Conservation (phyloP, 1,140 invertebrate genomes). For the Potamilus streckersoni region DNA sequence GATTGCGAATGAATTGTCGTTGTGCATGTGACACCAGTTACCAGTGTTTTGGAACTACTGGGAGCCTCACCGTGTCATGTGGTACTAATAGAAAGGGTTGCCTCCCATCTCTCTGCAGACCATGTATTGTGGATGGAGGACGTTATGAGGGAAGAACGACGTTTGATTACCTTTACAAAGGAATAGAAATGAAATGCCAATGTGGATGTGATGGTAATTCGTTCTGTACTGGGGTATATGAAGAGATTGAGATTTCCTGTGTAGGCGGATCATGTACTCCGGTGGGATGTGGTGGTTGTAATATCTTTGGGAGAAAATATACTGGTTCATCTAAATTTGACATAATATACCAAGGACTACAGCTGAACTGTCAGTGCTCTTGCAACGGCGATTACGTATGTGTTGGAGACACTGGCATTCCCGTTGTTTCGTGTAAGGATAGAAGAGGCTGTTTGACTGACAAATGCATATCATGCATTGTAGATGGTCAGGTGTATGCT, state of each 20-base stretch:
- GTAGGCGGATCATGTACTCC: constrained; percentile 16
- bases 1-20: constrained; percentile 7
- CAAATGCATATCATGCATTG: background rate
- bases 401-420: background rate
- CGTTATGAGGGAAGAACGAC: constrained; percentile 1
- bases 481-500: constrained; percentile 7
- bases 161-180: constrained; percentile 12
- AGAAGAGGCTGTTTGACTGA: constrained; percentile 12
- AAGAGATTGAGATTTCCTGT: constrained; percentile 22
- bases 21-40: constrained; percentile 27
- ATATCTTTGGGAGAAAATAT: constrained; percentile 11
- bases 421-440: constrained; percentile 10
- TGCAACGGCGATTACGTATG: constrained; percentile 21
- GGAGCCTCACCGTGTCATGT: constrained; percentile 7
- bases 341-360: constrained; percentile 10
- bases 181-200: constrained; percentile 18
- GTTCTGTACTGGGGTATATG: constrained; percentile 18
- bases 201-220: constrained; percentile 23
- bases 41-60: constrained; percentile 5
- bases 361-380: constrained; percentile 14
- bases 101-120: constrained; percentile 1
- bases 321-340: constrained; percentile 11
- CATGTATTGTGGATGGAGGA: constrained; percentile 8
- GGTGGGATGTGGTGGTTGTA: constrained; percentile 13
- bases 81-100: constrained; percentile 9